These are phyloP conservation scores for Odontocolon sp. DNA, from an alignment of 2,888 invertebrate genomes.

Conservation along the genomic window DNA sequence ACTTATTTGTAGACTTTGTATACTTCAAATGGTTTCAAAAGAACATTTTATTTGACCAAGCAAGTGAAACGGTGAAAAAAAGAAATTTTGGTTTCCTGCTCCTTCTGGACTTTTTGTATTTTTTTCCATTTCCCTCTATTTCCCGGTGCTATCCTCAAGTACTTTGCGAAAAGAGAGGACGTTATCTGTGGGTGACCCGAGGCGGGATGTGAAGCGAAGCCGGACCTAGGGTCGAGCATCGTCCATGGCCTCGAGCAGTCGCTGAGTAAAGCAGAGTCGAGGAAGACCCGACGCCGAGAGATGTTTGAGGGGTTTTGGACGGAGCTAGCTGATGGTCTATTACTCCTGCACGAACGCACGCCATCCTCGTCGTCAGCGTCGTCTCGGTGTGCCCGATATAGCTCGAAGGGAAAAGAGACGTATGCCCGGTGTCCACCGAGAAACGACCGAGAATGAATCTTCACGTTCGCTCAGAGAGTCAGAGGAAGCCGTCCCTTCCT, in stretches of 20 bases:
- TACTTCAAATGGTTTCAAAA: too few species aligned
- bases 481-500: not conserved
- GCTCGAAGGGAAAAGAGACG: conserved; percentile 49
- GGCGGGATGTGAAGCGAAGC: not conserved
- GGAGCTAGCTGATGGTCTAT: not conserved
- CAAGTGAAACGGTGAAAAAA: too few species aligned
- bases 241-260: not conserved
- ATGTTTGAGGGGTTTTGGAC: conserved; percentile 25
- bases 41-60: too few species aligned
- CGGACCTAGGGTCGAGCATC: not conserved
- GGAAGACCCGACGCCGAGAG: conserved; percentile 16
- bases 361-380: conserved; percentile 8
- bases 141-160: not conserved
- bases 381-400: conserved; percentile 28
- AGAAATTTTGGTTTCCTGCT: not conserved
- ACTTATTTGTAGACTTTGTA: too few species aligned
- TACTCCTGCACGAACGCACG: not conserved
- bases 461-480: conserved; percentile 37
- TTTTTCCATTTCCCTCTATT: not conserved
- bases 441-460: conserved; percentile 59
- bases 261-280: not conserved
- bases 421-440: conserved; percentile 53
- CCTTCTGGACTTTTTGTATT: not conserved
- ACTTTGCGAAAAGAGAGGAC: not conserved
- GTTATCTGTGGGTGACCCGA: conserved; percentile 16